These are phyloP conservation scores for Micropoecilia bifurca DNA, from an alignment of 2,797 vertebrate species.

Conservation along the genomic window DNA sequence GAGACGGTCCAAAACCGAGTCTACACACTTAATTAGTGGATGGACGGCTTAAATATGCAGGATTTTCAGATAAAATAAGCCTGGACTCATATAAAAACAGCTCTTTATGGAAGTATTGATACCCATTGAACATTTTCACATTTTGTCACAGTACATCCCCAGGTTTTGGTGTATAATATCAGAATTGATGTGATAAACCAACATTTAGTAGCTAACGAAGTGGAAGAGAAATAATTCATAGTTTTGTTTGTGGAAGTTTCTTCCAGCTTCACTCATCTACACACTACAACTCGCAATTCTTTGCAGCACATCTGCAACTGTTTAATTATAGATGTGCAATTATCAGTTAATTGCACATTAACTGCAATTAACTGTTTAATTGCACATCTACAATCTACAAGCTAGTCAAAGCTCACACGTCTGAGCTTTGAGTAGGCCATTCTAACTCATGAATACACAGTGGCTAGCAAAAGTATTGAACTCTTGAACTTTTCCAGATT, in stretches of 20 bases:
- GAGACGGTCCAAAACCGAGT: not conserved
- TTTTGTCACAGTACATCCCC: not conserved
- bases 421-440: not conserved
- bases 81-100: not conserved
- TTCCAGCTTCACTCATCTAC: not conserved
- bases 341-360: too few species aligned
- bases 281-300: not conserved
- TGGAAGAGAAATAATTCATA: not conserved
- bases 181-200: not conserved
- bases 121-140: not conserved
- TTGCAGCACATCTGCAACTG: too few species aligned
- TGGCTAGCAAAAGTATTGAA: not conserved
- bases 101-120: not conserved
- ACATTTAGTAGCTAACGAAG: too few species aligned
- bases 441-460: not conserved
- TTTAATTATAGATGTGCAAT: too few species aligned
- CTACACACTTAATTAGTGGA: not conserved
- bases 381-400: too few species aligned
- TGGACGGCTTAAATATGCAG: not conserved
- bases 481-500: not conserved
- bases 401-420: not conserved
- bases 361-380: too few species aligned
- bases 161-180: not conserved
- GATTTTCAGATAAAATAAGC: not conserved
- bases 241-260: not conserved